Percentiles rank a stretch among this genome's conserved stretches.
Evolutionary conservation across 2,888 invertebrate species (phyloP).

Genomic region (Sympetrum striolatum): DNA sequence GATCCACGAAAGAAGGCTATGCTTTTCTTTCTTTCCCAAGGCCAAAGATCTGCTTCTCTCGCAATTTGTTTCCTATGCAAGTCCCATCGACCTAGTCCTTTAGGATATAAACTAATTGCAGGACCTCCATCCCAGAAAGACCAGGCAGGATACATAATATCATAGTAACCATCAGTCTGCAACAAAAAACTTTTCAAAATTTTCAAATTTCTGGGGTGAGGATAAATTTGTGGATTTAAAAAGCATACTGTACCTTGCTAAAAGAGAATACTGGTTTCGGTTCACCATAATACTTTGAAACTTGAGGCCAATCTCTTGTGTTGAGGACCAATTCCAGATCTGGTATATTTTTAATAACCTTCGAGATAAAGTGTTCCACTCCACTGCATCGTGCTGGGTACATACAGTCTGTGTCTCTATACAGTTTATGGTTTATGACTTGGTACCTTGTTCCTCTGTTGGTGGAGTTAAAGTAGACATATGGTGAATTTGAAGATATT

Average conservation of each 20-base stretch:
- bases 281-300: slow-evolving; percentile 68
- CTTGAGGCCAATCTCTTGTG: slow-evolving; percentile 92
- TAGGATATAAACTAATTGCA: slow-evolving; percentile 91
- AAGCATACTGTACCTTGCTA: slow-evolving; percentile 74
- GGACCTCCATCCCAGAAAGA: slow-evolving; percentile 99
- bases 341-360: slow-evolving; percentile 72
- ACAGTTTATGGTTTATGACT: slow-evolving; percentile 80
- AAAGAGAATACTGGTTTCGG: slow-evolving; percentile 91
- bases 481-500: background rate
- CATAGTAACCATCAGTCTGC: slow-evolving; percentile 77
- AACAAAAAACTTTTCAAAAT: slow-evolving; percentile 45
- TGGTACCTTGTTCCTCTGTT: slow-evolving; percentile 79
- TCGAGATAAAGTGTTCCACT: slow-evolving; percentile 84
- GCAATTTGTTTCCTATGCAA: slow-evolving; percentile 75
- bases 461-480: background rate
- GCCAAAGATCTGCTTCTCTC: slow-evolving; percentile 68
- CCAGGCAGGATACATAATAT: slow-evolving; percentile 97
- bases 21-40: slow-evolving; percentile 78
- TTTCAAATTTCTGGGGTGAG: background rate
- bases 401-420: slow-evolving; percentile 83
- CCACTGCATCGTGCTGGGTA: slow-evolving; percentile 93
- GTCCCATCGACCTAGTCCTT: slow-evolving; percentile 95
- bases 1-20: slow-evolving; percentile 89
- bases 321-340: slow-evolving; percentile 89
- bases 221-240: background rate